Evolutionary conservation across 2,888 invertebrate species (phyloP).

Genomic region (Acanthopleura granulata): DNA sequence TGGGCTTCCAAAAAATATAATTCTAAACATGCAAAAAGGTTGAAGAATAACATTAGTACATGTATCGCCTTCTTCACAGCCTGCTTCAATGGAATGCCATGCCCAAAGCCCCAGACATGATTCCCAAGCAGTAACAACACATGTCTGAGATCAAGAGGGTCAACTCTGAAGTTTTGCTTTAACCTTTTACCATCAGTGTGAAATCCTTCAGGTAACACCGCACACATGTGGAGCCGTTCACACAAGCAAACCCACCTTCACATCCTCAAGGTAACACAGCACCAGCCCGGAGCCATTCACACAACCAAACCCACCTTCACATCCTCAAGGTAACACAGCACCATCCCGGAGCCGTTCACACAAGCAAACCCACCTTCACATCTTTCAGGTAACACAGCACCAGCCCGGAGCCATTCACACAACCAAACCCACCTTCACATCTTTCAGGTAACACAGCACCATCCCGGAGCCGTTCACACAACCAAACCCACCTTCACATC

Average conservation of each 20-base stretch:
- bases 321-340: slow-evolving; percentile 91
- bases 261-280: slow-evolving; percentile 91
- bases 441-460: slow-evolving; percentile 88
- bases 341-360: slow-evolving; percentile 86
- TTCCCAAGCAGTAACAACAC: too few species aligned
- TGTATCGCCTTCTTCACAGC: too few species aligned
- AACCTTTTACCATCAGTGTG: too few species aligned
- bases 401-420: slow-evolving; percentile 87
- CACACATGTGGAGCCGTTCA: slow-evolving; percentile 87
- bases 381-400: slow-evolving; percentile 91
- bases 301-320: slow-evolving; percentile 85
- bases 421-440: slow-evolving; percentile 89
- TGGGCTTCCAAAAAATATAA: too few species aligned
- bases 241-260: slow-evolving; percentile 84
- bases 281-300: slow-evolving; percentile 89
- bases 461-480: slow-evolving; percentile 71
- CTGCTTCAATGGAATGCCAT: too few species aligned
- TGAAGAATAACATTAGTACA: too few species aligned
- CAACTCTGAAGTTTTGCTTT: too few species aligned
- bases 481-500: slow-evolving; percentile 86
- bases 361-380: slow-evolving; percentile 87
- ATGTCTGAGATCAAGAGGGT: too few species aligned
- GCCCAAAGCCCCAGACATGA: too few species aligned
- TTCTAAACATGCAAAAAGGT: too few species aligned
- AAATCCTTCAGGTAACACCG: slow-evolving; percentile 93